These are phyloP conservation scores for Drosophila ohnishii DNA, from an alignment of 1,140 invertebrate genomes.

Conservation along the genomic window DNA sequence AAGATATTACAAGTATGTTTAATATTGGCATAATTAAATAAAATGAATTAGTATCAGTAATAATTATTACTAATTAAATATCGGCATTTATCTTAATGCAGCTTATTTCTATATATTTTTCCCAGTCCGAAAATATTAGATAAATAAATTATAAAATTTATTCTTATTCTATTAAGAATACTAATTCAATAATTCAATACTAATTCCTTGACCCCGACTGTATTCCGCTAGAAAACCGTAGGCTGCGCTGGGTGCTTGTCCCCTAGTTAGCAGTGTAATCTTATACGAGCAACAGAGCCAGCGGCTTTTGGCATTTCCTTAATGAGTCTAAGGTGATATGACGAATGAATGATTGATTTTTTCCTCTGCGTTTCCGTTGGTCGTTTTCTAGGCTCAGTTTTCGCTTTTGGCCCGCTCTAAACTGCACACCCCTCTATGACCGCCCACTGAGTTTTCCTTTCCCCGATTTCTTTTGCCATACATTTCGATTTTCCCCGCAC, in stretches of 20 bases:
- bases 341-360: constrained; percentile 80
- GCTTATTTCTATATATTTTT: too few species aligned
- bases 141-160: too few species aligned
- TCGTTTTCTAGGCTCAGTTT: constrained; percentile 22
- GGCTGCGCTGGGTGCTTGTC: not conserved
- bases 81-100: too few species aligned
- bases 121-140: too few species aligned
- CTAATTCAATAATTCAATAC: not conserved
- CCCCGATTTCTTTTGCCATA: constrained; percentile 73
- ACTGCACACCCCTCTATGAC: not conserved
- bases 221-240: not conserved
- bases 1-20: too few species aligned
- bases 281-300: constrained; percentile 30
- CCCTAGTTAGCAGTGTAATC: constrained; percentile 47
- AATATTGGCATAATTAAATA: too few species aligned
- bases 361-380: constrained; percentile 51
- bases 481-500: constrained; percentile 60
- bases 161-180: too few species aligned
- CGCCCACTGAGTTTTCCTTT: constrained; percentile 42
- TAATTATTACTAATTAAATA: too few species aligned
- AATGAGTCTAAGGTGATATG: constrained; percentile 78
- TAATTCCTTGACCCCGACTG: not conserved
- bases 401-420: constrained; percentile 1
- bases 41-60: too few species aligned
- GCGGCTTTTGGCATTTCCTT: constrained; percentile 62